Evolutionary conservation across 2,888 invertebrate genomes (phyloP).

Genomic region (Ephialtes manifestator): DNA sequence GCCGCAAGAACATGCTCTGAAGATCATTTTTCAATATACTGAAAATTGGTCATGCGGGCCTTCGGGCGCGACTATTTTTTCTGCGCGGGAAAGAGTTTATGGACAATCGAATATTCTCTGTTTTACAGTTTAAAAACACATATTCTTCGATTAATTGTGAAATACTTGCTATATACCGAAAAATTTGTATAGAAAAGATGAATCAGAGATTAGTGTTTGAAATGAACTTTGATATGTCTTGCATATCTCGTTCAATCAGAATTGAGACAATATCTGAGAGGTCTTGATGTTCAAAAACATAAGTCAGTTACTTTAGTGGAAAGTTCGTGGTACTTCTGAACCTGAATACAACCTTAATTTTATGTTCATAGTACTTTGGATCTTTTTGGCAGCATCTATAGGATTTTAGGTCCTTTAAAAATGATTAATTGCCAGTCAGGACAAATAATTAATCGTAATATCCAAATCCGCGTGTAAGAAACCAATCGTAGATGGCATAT

Average conservation of each 20-base stretch:
- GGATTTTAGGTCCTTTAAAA: background rate
- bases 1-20: no score
- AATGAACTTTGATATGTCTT: no score
- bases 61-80: no score
- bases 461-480: background rate
- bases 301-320: no score
- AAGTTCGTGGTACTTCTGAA: background rate
- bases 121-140: background rate
- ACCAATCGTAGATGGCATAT: constrained; percentile 17
- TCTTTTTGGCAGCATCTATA: background rate
- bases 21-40: no score
- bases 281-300: no score
- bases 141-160: no score
- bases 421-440: background rate
- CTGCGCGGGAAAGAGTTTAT: no score
- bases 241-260: no score
- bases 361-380: background rate
- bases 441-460: background rate
- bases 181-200: background rate
- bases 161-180: no score
- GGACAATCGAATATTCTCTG: constrained; percentile 12
- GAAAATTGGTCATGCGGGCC: no score
- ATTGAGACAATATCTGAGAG: no score
- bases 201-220: background rate
- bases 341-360: background rate